Evolutionary conservation across 2,888 invertebrate genomes (phyloP).

Genomic region (Spialia ferax): DNA sequence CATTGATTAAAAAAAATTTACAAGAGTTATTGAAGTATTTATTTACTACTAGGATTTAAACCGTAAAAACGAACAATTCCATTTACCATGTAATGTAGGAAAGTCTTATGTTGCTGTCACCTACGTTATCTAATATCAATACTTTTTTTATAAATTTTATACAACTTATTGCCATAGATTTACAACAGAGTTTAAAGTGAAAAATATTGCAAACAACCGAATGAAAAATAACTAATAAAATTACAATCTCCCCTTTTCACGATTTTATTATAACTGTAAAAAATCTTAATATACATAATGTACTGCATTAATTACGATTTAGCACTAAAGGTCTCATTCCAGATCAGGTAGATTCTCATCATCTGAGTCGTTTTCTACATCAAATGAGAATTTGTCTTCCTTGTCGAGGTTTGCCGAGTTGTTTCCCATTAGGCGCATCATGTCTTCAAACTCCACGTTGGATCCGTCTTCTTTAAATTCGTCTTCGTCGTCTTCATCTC

Average conservation of each 20-base stretch:
- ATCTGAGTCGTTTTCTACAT: slow-evolving; percentile 93
- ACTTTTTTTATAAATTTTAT: too few species aligned
- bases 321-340: slow-evolving; percentile 83
- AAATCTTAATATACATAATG: slow-evolving; percentile 79
- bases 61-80: neutral
- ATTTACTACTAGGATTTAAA: too few species aligned
- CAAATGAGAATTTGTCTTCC: slow-evolving; percentile 90
- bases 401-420: slow-evolving; percentile 69
- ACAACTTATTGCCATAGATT: neutral
- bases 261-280: slow-evolving; percentile 84
- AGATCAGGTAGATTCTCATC: slow-evolving; percentile 93
- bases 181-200: neutral
- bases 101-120: neutral
- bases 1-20: too few species aligned
- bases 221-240: slow-evolving; percentile 38
- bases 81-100: neutral
- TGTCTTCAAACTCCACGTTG: slow-evolving; percentile 88
- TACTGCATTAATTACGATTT: slow-evolving; percentile 68
- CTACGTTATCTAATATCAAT: too few species aligned
- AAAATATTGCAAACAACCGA: neutral
- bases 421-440: slow-evolving; percentile 92
- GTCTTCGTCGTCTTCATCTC: slow-evolving; percentile 98
- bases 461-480: slow-evolving; percentile 87
- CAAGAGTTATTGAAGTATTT: neutral
- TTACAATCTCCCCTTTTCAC: slow-evolving; percentile 52